A percentile compares a stretch with the other conserved stretches of the same genome.
phyloP scores from a whole-genome alignment of 1,140 invertebrate species.

The Panagrolaimus sp. region DNA sequence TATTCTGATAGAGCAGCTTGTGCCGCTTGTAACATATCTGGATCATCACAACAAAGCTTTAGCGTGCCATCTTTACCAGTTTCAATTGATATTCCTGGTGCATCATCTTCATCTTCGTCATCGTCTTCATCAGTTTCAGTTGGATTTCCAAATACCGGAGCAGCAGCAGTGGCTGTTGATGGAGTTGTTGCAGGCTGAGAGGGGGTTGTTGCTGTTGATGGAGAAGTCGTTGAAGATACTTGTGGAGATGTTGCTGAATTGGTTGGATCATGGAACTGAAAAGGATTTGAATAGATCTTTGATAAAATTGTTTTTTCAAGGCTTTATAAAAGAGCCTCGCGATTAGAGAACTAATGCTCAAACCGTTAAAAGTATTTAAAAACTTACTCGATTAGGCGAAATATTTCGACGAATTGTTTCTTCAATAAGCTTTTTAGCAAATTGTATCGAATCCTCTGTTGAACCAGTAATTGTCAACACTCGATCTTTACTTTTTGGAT shows the following conservation, averaged over 20 bases:
- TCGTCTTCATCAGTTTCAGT: conserved; percentile 24
- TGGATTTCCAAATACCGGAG: neutral
- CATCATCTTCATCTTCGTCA: conserved; percentile 40
- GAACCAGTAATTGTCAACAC: conserved; percentile 48
- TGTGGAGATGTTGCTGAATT: neutral
- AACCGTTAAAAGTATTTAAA: too few relatives aligned
- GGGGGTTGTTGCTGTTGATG: conserved; percentile 2
- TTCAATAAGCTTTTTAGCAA: conserved; percentile 48
- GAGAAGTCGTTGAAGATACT: neutral
- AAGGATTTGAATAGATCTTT: neutral
- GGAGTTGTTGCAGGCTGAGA: conserved; percentile 3
- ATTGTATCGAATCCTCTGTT: conserved; percentile 39
- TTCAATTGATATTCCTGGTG: conserved; percentile 40
- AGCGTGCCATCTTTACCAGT: conserved; percentile 44
- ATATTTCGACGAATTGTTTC: conserved; percentile 53
- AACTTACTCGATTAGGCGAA: conserved; percentile 46
- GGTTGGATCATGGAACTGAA: neutral
- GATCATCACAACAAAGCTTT: conserved; percentile 44
- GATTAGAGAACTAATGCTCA: too few relatives aligned
- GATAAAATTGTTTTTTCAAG: too few relatives aligned
- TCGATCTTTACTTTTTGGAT: conserved; percentile 40
- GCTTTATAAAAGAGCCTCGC: too few relatives aligned
- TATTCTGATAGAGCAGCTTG: conserved; percentile 47
- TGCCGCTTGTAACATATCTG: conserved; percentile 42
- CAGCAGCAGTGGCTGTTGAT: conserved; percentile 12